These are phyloP conservation scores for Ptychochromis oligacanthus DNA, from an alignment of 2,113 vertebrate species.

Conservation along the genomic window DNA sequence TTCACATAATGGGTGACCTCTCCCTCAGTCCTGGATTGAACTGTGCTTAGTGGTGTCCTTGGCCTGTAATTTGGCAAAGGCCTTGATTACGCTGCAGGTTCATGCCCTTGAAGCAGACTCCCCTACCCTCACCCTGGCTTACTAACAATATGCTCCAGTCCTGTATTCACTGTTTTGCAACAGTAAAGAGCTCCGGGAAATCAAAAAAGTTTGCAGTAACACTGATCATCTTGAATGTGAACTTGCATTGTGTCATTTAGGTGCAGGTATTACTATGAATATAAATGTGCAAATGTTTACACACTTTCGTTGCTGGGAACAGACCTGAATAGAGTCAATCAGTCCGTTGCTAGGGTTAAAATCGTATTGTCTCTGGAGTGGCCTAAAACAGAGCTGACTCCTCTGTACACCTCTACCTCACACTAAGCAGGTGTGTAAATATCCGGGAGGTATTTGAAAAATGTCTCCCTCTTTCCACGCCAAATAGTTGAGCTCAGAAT, in stretches of 20 bases:
- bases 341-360: conserved; percentile 1
- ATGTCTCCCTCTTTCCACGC: conserved; percentile 22
- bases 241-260: background rate
- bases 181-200: background rate
- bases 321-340: conserved; percentile 33
- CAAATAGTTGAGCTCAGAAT: conserved; percentile 12
- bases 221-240: rapidly evolving
- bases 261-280: conserved; percentile 1
- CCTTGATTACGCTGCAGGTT: conserved; percentile 65
- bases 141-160: conserved; percentile 1
- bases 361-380: conserved; percentile 9
- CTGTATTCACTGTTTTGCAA: conserved; percentile 5
- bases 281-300: conserved; percentile 26
- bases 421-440: conserved; percentile 71
- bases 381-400: background rate
- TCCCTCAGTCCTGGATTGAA: conserved; percentile 61
- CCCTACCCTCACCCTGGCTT: background rate
- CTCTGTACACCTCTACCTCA: conserved; percentile 24
- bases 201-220: background rate
- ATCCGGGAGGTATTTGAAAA: conserved; percentile 62
- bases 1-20: conserved; percentile 70
- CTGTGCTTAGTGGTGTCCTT: conserved; percentile 54
- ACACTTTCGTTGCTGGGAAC: background rate
- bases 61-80: conserved; percentile 75
- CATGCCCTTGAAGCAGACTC: conserved; percentile 42